A percentile compares a stretch with the other conserved stretches of the same genome.
phyloP scores from a whole-genome alignment of 92 coral and sea anemone genomes.

The Palythoa heliodiscus region DNA sequence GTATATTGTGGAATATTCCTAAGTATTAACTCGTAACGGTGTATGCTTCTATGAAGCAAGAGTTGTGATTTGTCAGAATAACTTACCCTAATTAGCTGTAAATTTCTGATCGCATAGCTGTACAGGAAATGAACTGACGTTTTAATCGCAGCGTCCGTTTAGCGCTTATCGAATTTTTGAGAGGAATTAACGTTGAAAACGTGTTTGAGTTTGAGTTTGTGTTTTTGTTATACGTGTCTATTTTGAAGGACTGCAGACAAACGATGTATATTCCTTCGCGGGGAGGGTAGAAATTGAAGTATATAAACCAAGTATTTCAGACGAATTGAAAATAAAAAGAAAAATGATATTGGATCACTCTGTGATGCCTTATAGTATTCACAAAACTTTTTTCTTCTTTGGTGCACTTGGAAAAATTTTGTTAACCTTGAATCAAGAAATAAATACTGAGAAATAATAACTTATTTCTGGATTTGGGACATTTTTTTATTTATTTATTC shows the following conservation, averaged over 20 bases:
- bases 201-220: background rate
- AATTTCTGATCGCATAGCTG: slow-evolving; percentile 36
- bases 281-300: background rate
- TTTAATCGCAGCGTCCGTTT: slow-evolving; percentile 3
- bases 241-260: slow-evolving; percentile 7
- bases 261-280: slow-evolving; percentile 10
- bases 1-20: background rate
- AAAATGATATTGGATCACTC: slow-evolving; percentile 9
- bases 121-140: slow-evolving; percentile 14
- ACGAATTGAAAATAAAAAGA: background rate
- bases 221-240: background rate
- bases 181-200: background rate
- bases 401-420: too few species aligned
- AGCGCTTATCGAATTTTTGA: background rate
- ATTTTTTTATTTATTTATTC: too few species aligned
- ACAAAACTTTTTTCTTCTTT: too few species aligned
- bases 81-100: slow-evolving; percentile 30
- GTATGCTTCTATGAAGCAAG: background rate
- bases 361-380: too few species aligned
- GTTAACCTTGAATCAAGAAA: too few species aligned
- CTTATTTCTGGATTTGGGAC: too few species aligned
- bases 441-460: too few species aligned
- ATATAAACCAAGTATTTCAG: slow-evolving; percentile 8
- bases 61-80: slow-evolving; percentile 22
- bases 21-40: background rate